These are phyloP conservation scores for Phoeniculus purpureus DNA, from an alignment of 2,797 vertebrate genomes.

Conservation along the genomic window DNA sequence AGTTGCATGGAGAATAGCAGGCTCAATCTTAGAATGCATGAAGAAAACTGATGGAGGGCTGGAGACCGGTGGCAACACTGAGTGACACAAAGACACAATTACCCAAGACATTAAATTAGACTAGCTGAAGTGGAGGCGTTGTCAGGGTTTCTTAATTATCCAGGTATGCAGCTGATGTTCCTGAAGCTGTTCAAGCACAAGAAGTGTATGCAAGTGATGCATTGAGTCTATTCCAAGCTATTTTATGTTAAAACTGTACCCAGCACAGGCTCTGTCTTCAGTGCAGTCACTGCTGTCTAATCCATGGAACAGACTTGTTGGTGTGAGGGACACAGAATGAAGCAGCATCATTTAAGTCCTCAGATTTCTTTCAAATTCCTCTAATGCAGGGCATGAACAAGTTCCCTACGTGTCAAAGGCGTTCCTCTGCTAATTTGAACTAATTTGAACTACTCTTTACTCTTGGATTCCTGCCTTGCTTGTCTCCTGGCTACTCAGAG, in stretches of 20 bases:
- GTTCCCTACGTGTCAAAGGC: not conserved
- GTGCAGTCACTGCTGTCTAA: not conserved
- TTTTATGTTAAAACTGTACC: not conserved
- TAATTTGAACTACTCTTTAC: not conserved
- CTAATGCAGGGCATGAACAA: not conserved
- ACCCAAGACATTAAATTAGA: not conserved
- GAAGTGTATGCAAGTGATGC: not conserved
- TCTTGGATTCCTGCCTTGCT: constrained; percentile 3
- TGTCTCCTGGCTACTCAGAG: not conserved
- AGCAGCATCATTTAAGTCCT: not conserved
- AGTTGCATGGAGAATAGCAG: constrained; percentile 20
- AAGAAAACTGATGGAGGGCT: constrained; percentile 1
- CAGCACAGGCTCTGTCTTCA: not conserved
- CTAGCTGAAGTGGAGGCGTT: not conserved
- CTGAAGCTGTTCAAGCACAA: not conserved
- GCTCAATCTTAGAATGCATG: constrained; percentile 41
- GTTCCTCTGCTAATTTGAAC: constrained; percentile 1
- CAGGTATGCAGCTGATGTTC: not conserved
- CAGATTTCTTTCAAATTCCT: not conserved
- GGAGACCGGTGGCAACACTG: not conserved
- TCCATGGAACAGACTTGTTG: not conserved
- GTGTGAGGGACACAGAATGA: not conserved
- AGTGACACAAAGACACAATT: not conserved
- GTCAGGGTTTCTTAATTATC: not conserved
- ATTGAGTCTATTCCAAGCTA: not conserved